These are phyloP conservation scores for Conus betulinus DNA, from an alignment of 1,140 invertebrate species.

Conservation along the genomic window DNA sequence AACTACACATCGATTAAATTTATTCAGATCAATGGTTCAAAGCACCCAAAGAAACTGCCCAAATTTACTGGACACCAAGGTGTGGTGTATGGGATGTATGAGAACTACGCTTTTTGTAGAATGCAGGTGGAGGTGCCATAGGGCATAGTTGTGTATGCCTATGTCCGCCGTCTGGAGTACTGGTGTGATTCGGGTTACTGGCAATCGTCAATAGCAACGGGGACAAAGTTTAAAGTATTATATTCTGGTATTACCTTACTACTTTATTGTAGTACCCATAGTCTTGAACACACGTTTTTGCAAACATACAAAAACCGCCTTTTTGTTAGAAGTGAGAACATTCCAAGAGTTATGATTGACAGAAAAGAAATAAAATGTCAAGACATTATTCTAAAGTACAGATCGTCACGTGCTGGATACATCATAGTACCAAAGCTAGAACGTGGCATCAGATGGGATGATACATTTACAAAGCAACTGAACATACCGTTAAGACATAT, in stretches of 20 bases:
- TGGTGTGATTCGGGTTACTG: not conserved
- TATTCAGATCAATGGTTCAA: not conserved
- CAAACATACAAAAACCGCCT: not conserved
- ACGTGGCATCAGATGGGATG: rapidly evolving
- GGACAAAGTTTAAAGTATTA: not conserved
- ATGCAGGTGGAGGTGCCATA: not conserved
- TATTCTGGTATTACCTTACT: too few species aligned
- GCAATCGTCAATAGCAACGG: not conserved
- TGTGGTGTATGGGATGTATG: not conserved
- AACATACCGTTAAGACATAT: not conserved
- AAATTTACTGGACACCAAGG: not conserved
- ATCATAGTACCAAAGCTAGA: not conserved
- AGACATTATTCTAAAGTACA: not conserved
- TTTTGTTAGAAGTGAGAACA: not conserved
- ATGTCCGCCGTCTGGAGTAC: not conserved
- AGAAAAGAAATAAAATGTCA: not conserved
- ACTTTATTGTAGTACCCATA: not conserved
- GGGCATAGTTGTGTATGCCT: not conserved
- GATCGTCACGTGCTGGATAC: not conserved
- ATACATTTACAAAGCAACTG: not conserved
- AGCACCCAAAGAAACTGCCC: not conserved
- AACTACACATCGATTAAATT: too few species aligned
- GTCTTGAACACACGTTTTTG: not conserved
- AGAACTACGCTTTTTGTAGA: not conserved
- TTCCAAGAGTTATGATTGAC: not conserved